These are phyloP conservation scores for Peromyscus aztecus DNA, from an alignment of 2,797 vertebrate genomes.

Conservation along the genomic window DNA sequence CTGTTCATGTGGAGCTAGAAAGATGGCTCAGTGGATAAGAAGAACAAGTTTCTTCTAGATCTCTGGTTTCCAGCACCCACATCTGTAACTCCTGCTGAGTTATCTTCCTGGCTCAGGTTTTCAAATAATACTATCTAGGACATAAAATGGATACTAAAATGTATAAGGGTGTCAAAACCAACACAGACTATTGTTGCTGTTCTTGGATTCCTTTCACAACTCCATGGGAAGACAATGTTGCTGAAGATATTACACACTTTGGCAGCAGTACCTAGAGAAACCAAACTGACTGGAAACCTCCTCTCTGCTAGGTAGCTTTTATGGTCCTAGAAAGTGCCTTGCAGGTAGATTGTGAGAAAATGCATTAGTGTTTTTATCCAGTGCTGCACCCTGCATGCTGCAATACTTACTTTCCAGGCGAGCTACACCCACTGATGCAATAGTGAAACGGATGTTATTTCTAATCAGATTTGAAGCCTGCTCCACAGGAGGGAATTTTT, in stretches of 20 bases:
- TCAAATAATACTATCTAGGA: conserved; percentile 19
- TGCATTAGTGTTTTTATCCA: neutral
- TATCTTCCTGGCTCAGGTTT: neutral
- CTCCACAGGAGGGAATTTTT: too few relatives aligned
- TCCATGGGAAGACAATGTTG: neutral
- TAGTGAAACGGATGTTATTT: neutral
- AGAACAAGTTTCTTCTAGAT: too few relatives aligned
- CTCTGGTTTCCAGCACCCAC: neutral
- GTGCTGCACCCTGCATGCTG: neutral
- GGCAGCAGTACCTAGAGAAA: neutral
- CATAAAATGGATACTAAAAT: conserved; percentile 24
- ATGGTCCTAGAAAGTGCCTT: neutral
- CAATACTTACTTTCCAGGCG: neutral
- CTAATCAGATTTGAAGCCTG: neutral
- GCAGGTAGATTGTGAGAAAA: neutral
- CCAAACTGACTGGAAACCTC: neutral
- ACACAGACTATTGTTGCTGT: neutral
- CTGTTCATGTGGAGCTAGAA: neutral
- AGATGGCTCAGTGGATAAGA: neutral
- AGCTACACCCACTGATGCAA: neutral
- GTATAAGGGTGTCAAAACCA: neutral
- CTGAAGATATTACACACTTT: too few relatives aligned
- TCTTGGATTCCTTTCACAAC: neutral
- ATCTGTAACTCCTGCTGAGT: neutral
- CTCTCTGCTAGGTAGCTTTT: too few relatives aligned